Evolutionary conservation across 2,888 invertebrate species (phyloP), one percentile per base, ranked within the genome.

Genomic region (Leucophenga montana): DNA sequence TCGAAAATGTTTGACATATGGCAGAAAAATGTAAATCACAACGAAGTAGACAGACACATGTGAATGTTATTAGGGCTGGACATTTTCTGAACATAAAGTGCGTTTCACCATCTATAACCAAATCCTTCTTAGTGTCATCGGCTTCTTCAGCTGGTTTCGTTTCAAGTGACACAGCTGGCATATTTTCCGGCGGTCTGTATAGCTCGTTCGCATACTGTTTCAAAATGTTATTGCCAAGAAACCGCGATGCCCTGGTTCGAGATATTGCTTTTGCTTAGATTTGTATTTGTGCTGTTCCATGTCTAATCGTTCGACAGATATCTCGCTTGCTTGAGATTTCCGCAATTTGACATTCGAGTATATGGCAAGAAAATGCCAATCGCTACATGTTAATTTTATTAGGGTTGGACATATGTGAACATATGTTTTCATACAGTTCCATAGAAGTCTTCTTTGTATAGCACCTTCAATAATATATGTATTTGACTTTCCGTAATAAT

Each of bases 201-300:
- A 94, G 83, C 78, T 91, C 90, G 75, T 94, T 94, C 0, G 94
- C 93, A 86, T 95, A 97, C 87, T 95, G 94, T 87, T 95, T 95
- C 31, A 97, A 89, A 75, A 97, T 88, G 87, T 95, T 96, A 66
- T 97, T 86, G 84, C 89, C 16, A 89, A 71, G 64, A 89, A 89
- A 0, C 89, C 89, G 16, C 78, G 80, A 3, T 85, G 86, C 0
- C 88, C 88, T 1, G 74, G 71, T 71, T 88, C 85, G 0, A 89
- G 71, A 57, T 74, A 80, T 57, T 84, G 79, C 11, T 76, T 78
- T 27, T 76, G 82, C 16, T 83, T 84, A 22, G 85, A 78, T 27
- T 73, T 66, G 56, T 73, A 67, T 46, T 18, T 48, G 70, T 73
- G 75, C 44, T 20, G n/a, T 18, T 22, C 16, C 1, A 20, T 27